Evolutionary conservation across 2,888 invertebrate genomes (phyloP), one percentile per base, ranked within the genome.

Genomic region (Ashinkailepas kermadecensis): DNA sequence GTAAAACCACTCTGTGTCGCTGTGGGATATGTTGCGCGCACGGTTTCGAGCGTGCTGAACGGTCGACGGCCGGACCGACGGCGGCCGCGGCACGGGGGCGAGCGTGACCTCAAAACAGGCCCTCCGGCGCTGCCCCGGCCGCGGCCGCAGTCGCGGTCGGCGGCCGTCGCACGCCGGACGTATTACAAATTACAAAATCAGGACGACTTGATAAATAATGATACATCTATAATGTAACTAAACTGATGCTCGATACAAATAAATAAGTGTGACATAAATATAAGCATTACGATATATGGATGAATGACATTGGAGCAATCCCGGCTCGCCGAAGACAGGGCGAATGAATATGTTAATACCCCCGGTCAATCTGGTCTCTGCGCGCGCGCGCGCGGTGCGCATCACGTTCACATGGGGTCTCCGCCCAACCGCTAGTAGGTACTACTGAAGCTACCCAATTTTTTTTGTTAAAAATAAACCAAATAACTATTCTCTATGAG

Each of bases 241-340:
- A 79, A 79, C 58, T 57, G 58, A 79, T 59, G 58, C 59, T 79
- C 74, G 74, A 74, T 79, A 79, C 79, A 79, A 79, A 79, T 79
- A 79, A 79, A 79, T 79, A 79, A 79, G 58, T 79, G 58, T 78
- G 57, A 79, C 59, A 79, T 79, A 79, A 79, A 79, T 79, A 79
- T 59, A 79, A 79, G 79, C 57, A 79, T 59, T 79, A 79, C 57
- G 58, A 79, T 59, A 79, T 79, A 79, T 74, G 74, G 74, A 74
- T 74, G 74, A 74, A 74, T 74, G 74, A 74, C 74, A 74, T 74
- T 74, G 74, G 74, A 74, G 74, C 74, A 74, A 56, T 74, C 74
- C 74, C 74, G 18, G 74, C 74, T 74, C 9, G 74, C 74, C 74
- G 74, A 74, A 74, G 74, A 74, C 74, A 56, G 74, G 74, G 74